These are phyloP conservation scores for Carterocephalus palaemon DNA, from an alignment of 2,888 invertebrate species.

Conservation along the genomic window DNA sequence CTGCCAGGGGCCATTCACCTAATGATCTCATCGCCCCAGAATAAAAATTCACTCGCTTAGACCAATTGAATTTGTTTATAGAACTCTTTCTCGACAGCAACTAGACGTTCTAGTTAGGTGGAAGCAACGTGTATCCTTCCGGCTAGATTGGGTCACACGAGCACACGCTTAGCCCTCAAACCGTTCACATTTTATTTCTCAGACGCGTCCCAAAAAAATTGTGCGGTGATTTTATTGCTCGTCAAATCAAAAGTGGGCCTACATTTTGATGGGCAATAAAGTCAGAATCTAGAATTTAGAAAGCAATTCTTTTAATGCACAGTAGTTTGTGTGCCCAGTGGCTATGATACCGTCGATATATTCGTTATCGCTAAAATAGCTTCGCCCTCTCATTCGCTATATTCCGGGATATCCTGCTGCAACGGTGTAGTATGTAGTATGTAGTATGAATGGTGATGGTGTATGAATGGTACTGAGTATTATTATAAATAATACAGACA, in stretches of 20 bases:
- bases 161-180: constrained; percentile 21
- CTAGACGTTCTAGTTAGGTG: constrained; percentile 59
- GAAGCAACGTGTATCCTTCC: constrained; percentile 49
- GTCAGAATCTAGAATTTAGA: no score
- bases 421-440: no score
- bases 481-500: no score
- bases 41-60: constrained; percentile 69
- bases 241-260: constrained; percentile 1
- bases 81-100: constrained; percentile 62
- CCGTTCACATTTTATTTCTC: neutral
- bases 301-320: no score
- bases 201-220: constrained; percentile 1
- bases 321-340: no score
- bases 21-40: constrained; percentile 73
- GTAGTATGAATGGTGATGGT: no score
- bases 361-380: no score
- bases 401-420: no score
- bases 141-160: constrained; percentile 29
- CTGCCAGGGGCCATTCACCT: constrained; percentile 66
- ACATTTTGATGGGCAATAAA: no score
- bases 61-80: constrained; percentile 72
- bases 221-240: neutral
- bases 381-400: no score
- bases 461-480: no score
- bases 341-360: no score